Evolutionary conservation across 2,888 invertebrate species (phyloP).

Genomic region (Eudiplozoon nipponicum): DNA sequence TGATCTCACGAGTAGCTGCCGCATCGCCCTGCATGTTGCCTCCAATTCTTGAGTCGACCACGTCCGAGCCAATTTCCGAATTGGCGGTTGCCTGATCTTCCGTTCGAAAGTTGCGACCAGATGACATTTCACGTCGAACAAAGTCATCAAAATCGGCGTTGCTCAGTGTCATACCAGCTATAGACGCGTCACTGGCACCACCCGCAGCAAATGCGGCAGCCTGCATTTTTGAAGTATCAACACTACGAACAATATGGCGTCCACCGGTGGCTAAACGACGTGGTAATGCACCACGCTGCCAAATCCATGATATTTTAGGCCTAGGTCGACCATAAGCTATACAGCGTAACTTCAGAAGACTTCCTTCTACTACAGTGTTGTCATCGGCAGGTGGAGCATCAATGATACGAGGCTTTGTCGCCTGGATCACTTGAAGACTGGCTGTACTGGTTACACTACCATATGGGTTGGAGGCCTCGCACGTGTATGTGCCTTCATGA

Average conservation of each 20-base stretch:
- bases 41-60: too few species aligned
- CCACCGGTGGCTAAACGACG: not conserved
- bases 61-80: too few species aligned
- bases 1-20: not conserved
- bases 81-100: too few species aligned
- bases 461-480: constrained; percentile 3
- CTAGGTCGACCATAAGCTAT: constrained; percentile 8
- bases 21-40: too few species aligned
- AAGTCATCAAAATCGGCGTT: too few species aligned
- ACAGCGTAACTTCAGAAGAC: constrained; percentile 2
- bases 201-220: not conserved
- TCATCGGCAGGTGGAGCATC: constrained; percentile 1
- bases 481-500: constrained; percentile 7
- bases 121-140: not conserved
- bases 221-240: not conserved
- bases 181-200: not conserved
- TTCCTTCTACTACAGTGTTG: not conserved
- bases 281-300: not conserved
- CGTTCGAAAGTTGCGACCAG: too few species aligned
- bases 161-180: not conserved
- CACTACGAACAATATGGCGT: too few species aligned
- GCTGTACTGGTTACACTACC: not conserved
- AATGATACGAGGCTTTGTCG: constrained; percentile 1
- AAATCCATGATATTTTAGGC: constrained; percentile 10
- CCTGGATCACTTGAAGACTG: not conserved